These are phyloP conservation scores for Sander vitreus DNA, from an alignment of 2,113 vertebrate species.

Conservation along the genomic window DNA sequence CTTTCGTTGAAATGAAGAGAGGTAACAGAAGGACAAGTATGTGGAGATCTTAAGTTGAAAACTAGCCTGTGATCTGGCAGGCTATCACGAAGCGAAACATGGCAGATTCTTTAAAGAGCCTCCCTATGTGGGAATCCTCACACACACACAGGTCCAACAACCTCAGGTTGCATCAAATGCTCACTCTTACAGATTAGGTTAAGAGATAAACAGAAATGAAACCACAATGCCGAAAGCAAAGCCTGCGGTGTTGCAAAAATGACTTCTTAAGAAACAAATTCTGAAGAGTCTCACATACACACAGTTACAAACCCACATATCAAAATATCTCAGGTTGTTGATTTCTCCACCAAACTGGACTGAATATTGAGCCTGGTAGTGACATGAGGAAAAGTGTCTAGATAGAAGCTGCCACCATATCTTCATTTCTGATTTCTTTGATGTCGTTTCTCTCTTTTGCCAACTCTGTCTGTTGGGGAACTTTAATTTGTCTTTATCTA, in stretches of 20 bases:
- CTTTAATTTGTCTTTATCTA: neutral
- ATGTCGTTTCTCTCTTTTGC: neutral
- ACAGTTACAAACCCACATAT: neutral
- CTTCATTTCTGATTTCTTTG: neutral
- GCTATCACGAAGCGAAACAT: slow-evolving; percentile 23
- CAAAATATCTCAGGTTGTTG: neutral
- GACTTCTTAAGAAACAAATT: slow-evolving; percentile 24
- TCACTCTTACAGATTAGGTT: slow-evolving; percentile 18
- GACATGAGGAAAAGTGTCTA: neutral
- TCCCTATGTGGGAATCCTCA: slow-evolving; percentile 27
- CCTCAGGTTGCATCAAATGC: slow-evolving; percentile 41
- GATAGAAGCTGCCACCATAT: neutral
- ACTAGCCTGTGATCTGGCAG: slow-evolving; percentile 18
- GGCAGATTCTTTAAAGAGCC: slow-evolving; percentile 55
- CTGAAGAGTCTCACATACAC: neutral
- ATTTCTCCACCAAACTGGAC: neutral
- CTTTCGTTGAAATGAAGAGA: neutral
- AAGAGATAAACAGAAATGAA: slow-evolving; percentile 41
- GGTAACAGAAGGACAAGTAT: neutral
- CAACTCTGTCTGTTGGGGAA: neutral
- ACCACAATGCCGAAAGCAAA: slow-evolving; percentile 28
- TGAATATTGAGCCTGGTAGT: neutral
- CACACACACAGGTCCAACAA: neutral
- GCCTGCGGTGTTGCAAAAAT: slow-evolving; percentile 28
- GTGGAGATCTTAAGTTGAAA: neutral